Conservation (phyloP, 1,140 invertebrate species). For the Rhopalosiphum padi region DNA sequence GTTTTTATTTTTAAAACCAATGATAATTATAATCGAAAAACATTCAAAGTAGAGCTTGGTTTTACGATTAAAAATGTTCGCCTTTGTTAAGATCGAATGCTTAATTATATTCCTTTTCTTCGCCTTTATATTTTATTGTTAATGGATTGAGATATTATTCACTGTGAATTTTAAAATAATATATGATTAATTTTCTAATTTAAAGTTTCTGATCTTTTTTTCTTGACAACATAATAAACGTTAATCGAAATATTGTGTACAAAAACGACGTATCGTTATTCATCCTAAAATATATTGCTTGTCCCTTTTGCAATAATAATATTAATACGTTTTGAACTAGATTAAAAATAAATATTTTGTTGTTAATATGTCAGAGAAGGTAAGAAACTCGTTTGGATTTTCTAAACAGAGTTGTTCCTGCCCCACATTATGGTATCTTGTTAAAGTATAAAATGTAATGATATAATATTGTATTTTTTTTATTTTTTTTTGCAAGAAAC, state of each 20-base stretch:
- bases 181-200: background rate
- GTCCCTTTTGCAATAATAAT: background rate
- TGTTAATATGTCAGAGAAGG: conserved; percentile 1
- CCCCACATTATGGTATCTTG: background rate
- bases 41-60: background rate
- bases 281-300: background rate
- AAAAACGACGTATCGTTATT: background rate
- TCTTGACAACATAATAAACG: background rate
- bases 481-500: background rate
- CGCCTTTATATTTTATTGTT: background rate
- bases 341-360: conserved; percentile 2
- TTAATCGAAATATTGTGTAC: background rate
- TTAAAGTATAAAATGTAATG: background rate
- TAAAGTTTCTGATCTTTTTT: background rate
- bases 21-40: background rate
- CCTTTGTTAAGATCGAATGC: background rate
- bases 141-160: background rate
- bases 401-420: background rate
- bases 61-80: background rate
- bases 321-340: background rate
- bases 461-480: background rate
- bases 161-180: background rate
- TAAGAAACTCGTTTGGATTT: background rate
- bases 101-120: background rate
- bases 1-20: background rate